phyloP scores from a whole-genome alignment of 2,113 vertebrate genomes.

The Microtus montanus region DNA sequence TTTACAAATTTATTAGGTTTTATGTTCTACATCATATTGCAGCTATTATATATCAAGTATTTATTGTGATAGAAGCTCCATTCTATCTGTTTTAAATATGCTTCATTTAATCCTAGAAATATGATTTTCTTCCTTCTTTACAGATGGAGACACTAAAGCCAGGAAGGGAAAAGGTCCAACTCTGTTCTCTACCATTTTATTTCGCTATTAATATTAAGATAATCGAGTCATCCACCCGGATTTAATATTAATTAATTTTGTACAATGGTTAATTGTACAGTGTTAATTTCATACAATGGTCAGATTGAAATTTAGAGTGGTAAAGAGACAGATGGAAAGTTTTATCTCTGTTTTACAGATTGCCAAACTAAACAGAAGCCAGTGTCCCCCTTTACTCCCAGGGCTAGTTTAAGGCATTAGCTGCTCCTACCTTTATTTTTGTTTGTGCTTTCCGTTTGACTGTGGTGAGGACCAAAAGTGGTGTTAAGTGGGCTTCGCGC shows the following conservation, averaged over 20 bases:
- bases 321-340: not conserved
- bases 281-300: not conserved
- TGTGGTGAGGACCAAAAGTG: conserved; percentile 34
- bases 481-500: conserved; percentile 35
- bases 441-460: conserved; percentile 39
- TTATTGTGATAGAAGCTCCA: not conserved
- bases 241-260: no score
- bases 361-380: not conserved
- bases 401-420: conserved; percentile 4
- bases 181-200: not conserved
- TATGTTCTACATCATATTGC: not conserved
- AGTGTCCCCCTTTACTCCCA: not conserved
- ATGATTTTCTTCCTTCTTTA: not conserved
- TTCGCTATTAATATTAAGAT: conserved; percentile 19
- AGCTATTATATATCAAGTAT: not conserved
- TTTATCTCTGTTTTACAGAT: not conserved
- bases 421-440: conserved; percentile 5
- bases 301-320: not conserved
- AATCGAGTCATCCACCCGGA: not conserved
- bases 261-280: no score
- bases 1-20: not conserved
- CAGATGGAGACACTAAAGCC: not conserved
- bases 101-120: not conserved
- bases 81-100: not conserved
- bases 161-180: not conserved